These are phyloP conservation scores for Jaculus jaculus DNA, from an alignment of 2,113 vertebrate species.

Conservation along the genomic window DNA sequence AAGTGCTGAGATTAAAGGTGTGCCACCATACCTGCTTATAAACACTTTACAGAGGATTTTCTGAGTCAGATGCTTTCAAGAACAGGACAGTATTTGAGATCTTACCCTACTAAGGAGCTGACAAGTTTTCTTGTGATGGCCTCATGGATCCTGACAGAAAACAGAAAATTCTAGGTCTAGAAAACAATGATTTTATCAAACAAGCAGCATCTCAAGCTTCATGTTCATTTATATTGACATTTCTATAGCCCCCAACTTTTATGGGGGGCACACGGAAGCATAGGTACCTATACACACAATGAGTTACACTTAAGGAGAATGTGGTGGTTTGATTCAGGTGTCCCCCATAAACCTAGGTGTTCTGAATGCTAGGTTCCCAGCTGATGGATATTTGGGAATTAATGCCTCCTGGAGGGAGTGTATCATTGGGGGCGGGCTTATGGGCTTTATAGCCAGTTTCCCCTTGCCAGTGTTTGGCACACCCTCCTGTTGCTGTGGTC, in stretches of 20 bases:
- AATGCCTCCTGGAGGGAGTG: too few relatives aligned
- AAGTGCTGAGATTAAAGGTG: not conserved
- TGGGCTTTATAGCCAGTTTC: too few relatives aligned
- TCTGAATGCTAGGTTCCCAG: too few relatives aligned
- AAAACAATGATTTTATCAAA: not conserved
- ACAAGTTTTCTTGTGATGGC: not conserved
- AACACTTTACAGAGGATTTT: not conserved
- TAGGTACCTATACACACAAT: too few relatives aligned
- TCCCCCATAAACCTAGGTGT: too few relatives aligned
- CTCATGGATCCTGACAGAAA: not conserved
- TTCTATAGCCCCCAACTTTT: not conserved
- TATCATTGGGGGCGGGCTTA: too few relatives aligned
- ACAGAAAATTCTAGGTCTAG: not conserved
- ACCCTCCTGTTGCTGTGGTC: too few relatives aligned
- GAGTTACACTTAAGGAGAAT: not conserved
- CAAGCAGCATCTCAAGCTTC: not conserved
- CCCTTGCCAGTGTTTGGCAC: too few relatives aligned
- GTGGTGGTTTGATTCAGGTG: too few relatives aligned
- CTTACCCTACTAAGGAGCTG: not conserved
- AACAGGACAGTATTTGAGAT: not conserved
- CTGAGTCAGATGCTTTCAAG: not conserved
- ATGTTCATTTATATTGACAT: not conserved
- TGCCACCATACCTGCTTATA: not conserved
- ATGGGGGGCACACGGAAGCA: not conserved
- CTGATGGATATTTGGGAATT: too few relatives aligned